Evolutionary conservation across 2,888 invertebrate species (phyloP).

Genomic region (Campoletis raptor): DNA sequence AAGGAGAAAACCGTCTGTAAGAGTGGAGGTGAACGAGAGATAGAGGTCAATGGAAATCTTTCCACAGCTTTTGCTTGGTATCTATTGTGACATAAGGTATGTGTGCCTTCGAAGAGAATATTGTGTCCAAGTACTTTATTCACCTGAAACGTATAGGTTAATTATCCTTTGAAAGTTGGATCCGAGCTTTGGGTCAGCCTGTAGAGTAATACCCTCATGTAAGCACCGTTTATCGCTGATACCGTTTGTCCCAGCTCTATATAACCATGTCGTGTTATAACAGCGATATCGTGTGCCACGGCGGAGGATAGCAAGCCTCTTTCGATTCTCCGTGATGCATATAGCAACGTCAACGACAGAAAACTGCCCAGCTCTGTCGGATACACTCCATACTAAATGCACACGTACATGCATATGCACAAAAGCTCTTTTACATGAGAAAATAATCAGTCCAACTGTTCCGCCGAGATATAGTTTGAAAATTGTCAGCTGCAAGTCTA

Average conservation of each 20-base stretch:
- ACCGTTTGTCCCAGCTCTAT: constrained; percentile 40
- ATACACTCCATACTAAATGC: background rate
- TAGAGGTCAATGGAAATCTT: constrained; percentile 42
- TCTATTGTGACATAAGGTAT: constrained; percentile 19
- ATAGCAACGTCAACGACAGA: constrained; percentile 11
- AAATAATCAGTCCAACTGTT: constrained; percentile 74
- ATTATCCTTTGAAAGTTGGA: background rate
- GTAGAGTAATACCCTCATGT: constrained; percentile 28
- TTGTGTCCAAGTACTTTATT: background rate
- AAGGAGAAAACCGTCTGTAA: background rate
- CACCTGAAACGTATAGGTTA: background rate
- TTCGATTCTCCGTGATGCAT: constrained; percentile 40
- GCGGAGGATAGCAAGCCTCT: constrained; percentile 49
- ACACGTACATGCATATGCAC: background rate
- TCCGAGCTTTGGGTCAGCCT: background rate
- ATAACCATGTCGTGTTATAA: constrained; percentile 29
- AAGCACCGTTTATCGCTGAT: constrained; percentile 57
- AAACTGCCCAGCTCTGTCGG: constrained; percentile 12
- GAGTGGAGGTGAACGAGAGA: constrained; percentile 16
- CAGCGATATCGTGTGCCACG: constrained; percentile 29
- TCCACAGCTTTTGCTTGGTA: constrained; percentile 21
- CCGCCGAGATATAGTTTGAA: constrained; percentile 71
- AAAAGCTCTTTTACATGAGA: constrained; percentile 29
- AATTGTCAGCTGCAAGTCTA: constrained; percentile 34
- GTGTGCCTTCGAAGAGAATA: background rate